Conservation (phyloP, 2,113 vertebrate species). For the Oncorhynchus tshawytscha region DNA sequence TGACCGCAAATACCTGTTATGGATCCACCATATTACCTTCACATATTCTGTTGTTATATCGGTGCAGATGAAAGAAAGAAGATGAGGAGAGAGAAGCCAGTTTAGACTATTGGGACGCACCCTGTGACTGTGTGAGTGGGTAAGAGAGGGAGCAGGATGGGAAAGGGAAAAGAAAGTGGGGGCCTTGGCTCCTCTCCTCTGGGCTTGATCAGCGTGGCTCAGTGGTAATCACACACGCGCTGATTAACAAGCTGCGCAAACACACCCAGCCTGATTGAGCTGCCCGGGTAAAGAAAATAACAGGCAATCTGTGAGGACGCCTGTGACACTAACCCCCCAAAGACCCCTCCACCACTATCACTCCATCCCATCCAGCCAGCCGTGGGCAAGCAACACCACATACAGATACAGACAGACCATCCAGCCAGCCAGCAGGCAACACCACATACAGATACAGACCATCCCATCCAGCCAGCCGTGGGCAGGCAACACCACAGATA, state of each 20-base stretch:
- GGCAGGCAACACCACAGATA: too few species aligned
- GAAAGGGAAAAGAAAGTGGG: background rate
- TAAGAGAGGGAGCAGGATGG: background rate
- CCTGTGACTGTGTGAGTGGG: background rate
- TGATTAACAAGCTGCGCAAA: constrained; percentile 62
- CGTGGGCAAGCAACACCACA: too few species aligned
- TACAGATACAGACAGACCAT: background rate
- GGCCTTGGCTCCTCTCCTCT: constrained; percentile 36
- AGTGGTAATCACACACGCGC: constrained; percentile 47
- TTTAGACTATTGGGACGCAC: too few species aligned
- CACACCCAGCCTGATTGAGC: constrained; percentile 50
- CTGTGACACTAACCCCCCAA: constrained; percentile 31
- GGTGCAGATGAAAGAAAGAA: too few species aligned
- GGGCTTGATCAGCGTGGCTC: constrained; percentile 50
- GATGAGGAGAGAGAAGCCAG: too few species aligned
- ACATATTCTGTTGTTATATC: too few species aligned
- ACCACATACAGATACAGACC: too few species aligned
- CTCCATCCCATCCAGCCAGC: background rate
- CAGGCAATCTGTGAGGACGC: constrained; percentile 39
- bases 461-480: too few species aligned
- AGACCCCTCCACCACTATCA: constrained; percentile 3
- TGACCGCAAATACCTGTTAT: too few species aligned
- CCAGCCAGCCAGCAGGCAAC: too few species aligned
- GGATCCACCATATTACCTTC: too few species aligned
- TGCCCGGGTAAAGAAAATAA: constrained; percentile 58